Conservation (phyloP, 1,140 invertebrate genomes). For the Diplogasteroides magnus region DNA sequence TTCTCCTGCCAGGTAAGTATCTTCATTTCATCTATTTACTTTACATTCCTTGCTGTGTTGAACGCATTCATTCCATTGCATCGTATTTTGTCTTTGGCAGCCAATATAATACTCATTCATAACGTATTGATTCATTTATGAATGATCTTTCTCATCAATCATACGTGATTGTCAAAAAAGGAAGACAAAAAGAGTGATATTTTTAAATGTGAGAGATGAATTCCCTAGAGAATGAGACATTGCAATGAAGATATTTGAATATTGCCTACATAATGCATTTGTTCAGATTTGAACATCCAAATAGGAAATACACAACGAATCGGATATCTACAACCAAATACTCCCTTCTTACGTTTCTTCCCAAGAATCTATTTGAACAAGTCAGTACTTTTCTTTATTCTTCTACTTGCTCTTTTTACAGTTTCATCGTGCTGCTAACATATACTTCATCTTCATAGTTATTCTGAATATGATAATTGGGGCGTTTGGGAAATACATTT, state of each 20-base stretch:
- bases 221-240: too few relatives aligned
- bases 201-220: too few relatives aligned
- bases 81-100: neutral
- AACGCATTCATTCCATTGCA: neutral
- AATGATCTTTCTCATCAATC: too few relatives aligned
- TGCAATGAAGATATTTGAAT: too few relatives aligned
- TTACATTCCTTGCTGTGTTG: too few relatives aligned
- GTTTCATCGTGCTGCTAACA: slow-evolving; percentile 75
- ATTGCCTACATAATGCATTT: too few relatives aligned
- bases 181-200: too few relatives aligned
- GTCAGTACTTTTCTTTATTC: slow-evolving; percentile 66
- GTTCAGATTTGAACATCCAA: slow-evolving; percentile 74
- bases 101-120: neutral
- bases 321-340: slow-evolving; percentile 89
- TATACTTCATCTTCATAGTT: slow-evolving; percentile 96
- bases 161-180: too few relatives aligned
- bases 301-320: slow-evolving; percentile 71
- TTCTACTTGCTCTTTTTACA: slow-evolving; percentile 6
- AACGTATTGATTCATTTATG: neutral
- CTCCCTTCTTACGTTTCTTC: slow-evolving; percentile 83
- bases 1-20: slow-evolving; percentile 57
- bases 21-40: too few relatives aligned
- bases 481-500: slow-evolving; percentile 91
- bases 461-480: slow-evolving; percentile 68
- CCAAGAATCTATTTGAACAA: slow-evolving; percentile 93